Evolutionary conservation across 2,888 invertebrate species (phyloP).

Genomic region (Protophormia terraenovae): DNA sequence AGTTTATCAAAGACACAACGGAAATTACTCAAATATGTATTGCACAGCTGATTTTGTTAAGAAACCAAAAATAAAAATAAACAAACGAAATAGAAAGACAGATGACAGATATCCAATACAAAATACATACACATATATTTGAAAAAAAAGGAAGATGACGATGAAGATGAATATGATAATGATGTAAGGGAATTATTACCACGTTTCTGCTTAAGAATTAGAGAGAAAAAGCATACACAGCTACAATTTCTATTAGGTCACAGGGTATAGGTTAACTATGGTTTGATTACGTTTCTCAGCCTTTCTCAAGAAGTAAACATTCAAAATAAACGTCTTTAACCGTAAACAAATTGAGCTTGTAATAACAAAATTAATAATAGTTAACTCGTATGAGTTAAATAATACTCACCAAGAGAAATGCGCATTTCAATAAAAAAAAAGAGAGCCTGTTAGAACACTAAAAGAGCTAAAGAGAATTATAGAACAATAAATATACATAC

Average conservation of each 20-base stretch:
- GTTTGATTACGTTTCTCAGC: slow-evolving; percentile 39
- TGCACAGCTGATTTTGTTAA: neutral
- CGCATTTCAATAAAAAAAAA: neutral
- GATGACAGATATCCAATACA: neutral
- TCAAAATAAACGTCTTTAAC: neutral
- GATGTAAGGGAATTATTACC: neutral
- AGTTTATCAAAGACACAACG: neutral
- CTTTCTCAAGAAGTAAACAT: slow-evolving; percentile 9
- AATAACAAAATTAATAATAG: neutral
- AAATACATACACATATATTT: neutral
- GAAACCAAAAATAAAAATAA: neutral
- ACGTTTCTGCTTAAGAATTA: neutral
- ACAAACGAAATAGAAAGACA: neutral
- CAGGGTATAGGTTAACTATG: slow-evolving; percentile 40
- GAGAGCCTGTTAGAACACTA: neutral
- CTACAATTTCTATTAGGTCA: slow-evolving; percentile 31
- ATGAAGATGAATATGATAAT: slow-evolving; percentile 4
- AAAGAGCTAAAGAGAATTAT: neutral
- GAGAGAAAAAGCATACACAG: slow-evolving; percentile 20
- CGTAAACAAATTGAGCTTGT: slow-evolving; percentile 20
- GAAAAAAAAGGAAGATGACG: neutral
- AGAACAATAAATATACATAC: neutral
- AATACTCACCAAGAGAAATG: neutral
- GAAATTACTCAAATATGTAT: neutral
- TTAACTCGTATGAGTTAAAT: too few species aligned